Conservation (phyloP, 2,888 invertebrate species). For the Corythucha ciliata region DNA sequence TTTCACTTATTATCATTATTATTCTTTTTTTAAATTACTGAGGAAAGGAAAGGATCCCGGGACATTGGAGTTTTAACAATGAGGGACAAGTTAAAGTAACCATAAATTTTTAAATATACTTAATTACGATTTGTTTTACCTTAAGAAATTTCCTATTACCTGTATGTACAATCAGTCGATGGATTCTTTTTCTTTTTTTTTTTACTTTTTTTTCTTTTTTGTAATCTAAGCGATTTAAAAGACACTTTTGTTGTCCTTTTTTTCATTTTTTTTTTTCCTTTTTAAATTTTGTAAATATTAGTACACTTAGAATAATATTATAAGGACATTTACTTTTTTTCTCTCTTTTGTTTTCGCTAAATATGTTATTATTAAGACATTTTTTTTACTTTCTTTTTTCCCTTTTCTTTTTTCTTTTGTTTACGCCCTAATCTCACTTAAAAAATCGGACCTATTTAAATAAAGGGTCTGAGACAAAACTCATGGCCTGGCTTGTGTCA, state of each 20-base stretch:
- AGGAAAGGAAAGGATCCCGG: slow-evolving; percentile 31
- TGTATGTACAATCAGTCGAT: slow-evolving; percentile 37
- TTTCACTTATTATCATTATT: slow-evolving; percentile 30
- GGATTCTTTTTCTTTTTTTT: too few relatives aligned
- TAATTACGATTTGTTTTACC: slow-evolving; percentile 35
- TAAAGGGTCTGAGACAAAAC: slow-evolving; percentile 28
- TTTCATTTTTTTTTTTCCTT: slow-evolving; percentile 34
- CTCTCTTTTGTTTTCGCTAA: slow-evolving; percentile 18
- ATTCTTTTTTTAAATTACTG: slow-evolving; percentile 32
- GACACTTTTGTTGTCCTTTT: slow-evolving; percentile 35
- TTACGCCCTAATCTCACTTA: slow-evolving; percentile 36
- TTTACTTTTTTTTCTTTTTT: too few relatives aligned
- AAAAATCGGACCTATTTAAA: slow-evolving; percentile 28
- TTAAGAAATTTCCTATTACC: slow-evolving; percentile 37
- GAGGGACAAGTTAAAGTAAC: slow-evolving; percentile 37
- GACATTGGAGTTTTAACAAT: slow-evolving; percentile 32
- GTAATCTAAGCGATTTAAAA: slow-evolving; percentile 36
- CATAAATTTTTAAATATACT: slow-evolving; percentile 35
- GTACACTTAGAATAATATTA: slow-evolving; percentile 24
- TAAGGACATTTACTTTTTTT: slow-evolving; percentile 27
- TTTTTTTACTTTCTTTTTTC: slow-evolving; percentile 11
- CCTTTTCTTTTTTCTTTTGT: slow-evolving; percentile 28
- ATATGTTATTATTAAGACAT: slow-evolving; percentile 27
- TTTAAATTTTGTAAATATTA: slow-evolving; percentile 25
- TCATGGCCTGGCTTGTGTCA: slow-evolving; percentile 33